Evolutionary conservation across 1,140 invertebrate species (phyloP), one percentile per base, ranked within the genome.

Genomic region (Trissolcus basalis): DNA sequence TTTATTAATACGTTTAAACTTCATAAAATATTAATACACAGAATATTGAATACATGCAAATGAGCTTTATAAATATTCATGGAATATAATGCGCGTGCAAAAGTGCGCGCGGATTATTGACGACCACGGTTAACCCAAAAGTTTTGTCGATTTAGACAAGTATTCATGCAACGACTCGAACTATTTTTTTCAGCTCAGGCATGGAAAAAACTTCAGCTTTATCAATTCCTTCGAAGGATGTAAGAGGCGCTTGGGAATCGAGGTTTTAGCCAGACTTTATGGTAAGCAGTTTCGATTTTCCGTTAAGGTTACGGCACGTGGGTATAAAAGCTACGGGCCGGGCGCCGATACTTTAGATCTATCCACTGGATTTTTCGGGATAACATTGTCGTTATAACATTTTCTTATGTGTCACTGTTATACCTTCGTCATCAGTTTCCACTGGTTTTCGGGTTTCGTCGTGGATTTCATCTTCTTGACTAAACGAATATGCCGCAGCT

Each of bases 221-320:
- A 73, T 77, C 75, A 77, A 72, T 77, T n/a, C 59, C 75, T 49
- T 48, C 59, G 59, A 64, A 69, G 51, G 65, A 79, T 56, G 70
- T 68, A 74, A 67, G 76, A 67, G 65, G n/a, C 76, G 70, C 70
- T 70, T 67, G 70, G 70, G 70, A 74, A 70, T 71, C 70, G 55
- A 49, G 65, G 70, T 69, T 78, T 63, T 70, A 74, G 76, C 45
- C 36, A 70, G 70, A 74, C 61, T 78, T 78, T 78, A 78, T 78
- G 76, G 70, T 78, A 78, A 78, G 76, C 70, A 78, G 76, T 60
- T 78, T 78, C 70, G 76, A 78, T 78, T 78, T 78, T 78, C 70
- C 70, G 65, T 78, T 78, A 74, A 78, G 70, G 70, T 78, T 74
- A 74, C 70, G 65, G 63, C 63, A 68, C 50, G 68, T 63, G 63